These are phyloP conservation scores for Lepilemur septentrionalis DNA, from an alignment of 2,797 vertebrate genomes.

Conservation along the genomic window DNA sequence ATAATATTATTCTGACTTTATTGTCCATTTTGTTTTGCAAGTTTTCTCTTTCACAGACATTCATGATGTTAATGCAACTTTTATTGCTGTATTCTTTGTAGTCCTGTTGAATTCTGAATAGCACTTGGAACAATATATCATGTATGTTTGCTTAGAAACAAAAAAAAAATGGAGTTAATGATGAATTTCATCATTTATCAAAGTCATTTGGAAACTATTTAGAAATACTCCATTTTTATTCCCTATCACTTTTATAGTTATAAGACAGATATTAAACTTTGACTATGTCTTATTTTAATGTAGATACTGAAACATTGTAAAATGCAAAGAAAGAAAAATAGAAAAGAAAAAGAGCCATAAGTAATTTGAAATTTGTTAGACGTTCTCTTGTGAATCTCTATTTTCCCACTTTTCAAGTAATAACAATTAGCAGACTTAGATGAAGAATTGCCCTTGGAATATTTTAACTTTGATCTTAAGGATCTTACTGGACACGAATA, in stretches of 20 bases:
- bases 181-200: neutral
- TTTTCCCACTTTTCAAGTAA: neutral
- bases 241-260: neutral
- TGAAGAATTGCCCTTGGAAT: neutral
- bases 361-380: neutral
- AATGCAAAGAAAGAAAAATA: neutral
- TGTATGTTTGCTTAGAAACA: neutral
- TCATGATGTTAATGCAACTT: conserved; percentile 10
- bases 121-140: neutral
- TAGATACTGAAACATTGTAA: neutral
- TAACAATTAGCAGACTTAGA: neutral
- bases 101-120: conserved; percentile 5
- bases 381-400: neutral
- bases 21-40: conserved; percentile 39
- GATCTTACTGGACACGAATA: neutral
- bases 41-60: conserved; percentile 24
- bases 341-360: neutral
- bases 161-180: neutral
- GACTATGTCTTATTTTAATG: neutral
- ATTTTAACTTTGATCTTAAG: neutral
- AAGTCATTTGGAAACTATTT: neutral
- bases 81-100: neutral
- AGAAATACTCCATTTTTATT: neutral
- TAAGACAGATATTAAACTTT: neutral
- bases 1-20: conserved; percentile 48